phyloP scores from a whole-genome alignment of 2,888 invertebrate species.

The Lacanobia oleracea region DNA sequence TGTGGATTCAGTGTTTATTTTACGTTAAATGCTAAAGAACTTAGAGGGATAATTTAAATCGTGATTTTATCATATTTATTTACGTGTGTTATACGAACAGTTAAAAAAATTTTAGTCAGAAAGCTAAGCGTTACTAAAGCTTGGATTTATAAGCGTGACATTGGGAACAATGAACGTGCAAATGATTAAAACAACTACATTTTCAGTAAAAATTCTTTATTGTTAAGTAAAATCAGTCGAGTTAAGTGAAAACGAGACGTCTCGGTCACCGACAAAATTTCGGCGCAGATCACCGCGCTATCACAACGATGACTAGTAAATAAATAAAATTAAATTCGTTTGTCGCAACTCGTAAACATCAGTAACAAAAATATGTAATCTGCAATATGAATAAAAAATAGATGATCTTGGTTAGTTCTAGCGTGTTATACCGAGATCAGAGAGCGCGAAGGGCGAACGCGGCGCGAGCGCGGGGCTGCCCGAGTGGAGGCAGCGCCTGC shows the following conservation, averaged over 20 bases:
- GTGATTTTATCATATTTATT: constrained; percentile 66
- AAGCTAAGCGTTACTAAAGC: constrained; percentile 87
- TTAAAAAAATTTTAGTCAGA: constrained; percentile 76
- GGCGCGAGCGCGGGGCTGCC: constrained; percentile 75
- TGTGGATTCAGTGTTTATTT: constrained; percentile 39
- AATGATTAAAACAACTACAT: constrained; percentile 86
- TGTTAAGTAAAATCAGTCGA: constrained; percentile 90
- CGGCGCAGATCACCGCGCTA: constrained; percentile 79
- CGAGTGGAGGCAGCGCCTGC: constrained; percentile 58
- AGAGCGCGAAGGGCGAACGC: constrained; percentile 82
- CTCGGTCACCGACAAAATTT: constrained; percentile 82
- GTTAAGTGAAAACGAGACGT: constrained; percentile 86
- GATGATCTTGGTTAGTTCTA: constrained; percentile 86
- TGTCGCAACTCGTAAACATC: constrained; percentile 77
- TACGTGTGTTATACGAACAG: constrained; percentile 70
- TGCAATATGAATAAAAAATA: constrained; percentile 83
- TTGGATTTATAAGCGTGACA: constrained; percentile 82
- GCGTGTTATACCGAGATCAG: constrained; percentile 90
- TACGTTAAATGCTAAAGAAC: constrained; percentile 31
- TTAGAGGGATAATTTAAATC: constrained; percentile 49
- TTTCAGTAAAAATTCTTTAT: constrained; percentile 87
- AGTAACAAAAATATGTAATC: constrained; percentile 78
- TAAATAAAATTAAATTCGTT: constrained; percentile 75
- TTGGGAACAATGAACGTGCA: constrained; percentile 81
- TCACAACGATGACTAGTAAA: constrained; percentile 84